phyloP scores from a whole-genome alignment of 2,888 invertebrate species.

The Shargacucullia verbasci region DNA sequence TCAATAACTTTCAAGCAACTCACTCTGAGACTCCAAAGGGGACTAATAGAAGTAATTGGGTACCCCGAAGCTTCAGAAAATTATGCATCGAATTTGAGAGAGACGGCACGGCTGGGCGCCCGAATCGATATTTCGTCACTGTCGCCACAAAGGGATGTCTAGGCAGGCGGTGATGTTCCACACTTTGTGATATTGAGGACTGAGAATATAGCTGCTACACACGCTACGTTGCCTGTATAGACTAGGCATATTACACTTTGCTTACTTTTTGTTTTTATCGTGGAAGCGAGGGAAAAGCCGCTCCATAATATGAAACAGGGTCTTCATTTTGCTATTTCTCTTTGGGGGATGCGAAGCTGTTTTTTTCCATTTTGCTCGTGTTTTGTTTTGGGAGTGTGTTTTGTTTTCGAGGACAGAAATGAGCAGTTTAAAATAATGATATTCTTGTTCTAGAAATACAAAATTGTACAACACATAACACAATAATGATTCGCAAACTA shows the following conservation, averaged over 20 bases:
- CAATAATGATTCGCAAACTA: too few relatives aligned
- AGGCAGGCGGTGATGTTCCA: slow-evolving; percentile 15
- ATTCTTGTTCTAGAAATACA: too few relatives aligned
- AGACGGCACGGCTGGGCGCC: slow-evolving; percentile 14
- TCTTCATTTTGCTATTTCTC: neutral
- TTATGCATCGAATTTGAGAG: slow-evolving; percentile 40
- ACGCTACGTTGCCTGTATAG: slow-evolving; percentile 21
- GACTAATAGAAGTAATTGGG: slow-evolving; percentile 14
- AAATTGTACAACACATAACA: too few relatives aligned
- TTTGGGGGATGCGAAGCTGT: too few relatives aligned
- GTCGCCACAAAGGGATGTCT: slow-evolving; percentile 30
- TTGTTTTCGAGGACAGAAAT: too few relatives aligned
- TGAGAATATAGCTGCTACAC: slow-evolving; percentile 34
- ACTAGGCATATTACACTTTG: slow-evolving; percentile 5
- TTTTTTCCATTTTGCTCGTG: too few relatives aligned
- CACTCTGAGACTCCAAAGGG: slow-evolving; percentile 2
- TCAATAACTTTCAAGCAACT: slow-evolving; percentile 13
- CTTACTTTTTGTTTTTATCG: slow-evolving; percentile 13
- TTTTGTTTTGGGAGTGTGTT: too few relatives aligned
- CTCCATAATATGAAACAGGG: slow-evolving; percentile 10
- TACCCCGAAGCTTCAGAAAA: slow-evolving; percentile 32
- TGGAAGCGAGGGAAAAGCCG: neutral
- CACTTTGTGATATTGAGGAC: slow-evolving; percentile 27
- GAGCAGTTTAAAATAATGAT: too few relatives aligned
- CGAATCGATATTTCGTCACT: slow-evolving; percentile 44